A percentile compares a stretch with the other conserved stretches of the same genome.
These are phyloP conservation scores for Cephus pygmeus DNA, from an alignment of 2,888 invertebrate genomes.

Conservation along the genomic window DNA sequence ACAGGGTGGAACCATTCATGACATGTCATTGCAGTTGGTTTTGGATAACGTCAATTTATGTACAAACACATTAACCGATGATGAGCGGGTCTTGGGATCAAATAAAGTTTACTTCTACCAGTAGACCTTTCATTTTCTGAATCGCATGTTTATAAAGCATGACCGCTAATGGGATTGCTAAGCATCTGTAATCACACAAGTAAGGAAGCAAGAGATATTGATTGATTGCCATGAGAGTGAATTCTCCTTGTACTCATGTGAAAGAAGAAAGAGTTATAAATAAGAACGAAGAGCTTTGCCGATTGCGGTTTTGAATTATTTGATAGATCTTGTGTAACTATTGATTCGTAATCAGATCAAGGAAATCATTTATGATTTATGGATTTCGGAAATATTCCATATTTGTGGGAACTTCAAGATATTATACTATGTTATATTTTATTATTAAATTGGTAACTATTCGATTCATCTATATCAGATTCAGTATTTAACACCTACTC, in stretches of 20 bases:
- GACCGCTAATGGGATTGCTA: slow-evolving; percentile 17
- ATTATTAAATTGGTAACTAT: neutral
- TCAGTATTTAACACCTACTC: slow-evolving; percentile 23
- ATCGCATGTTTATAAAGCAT: slow-evolving; percentile 21
- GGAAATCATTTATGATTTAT: neutral
- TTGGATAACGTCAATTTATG: slow-evolving; percentile 5
- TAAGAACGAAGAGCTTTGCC: neutral
- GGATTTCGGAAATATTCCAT: neutral
- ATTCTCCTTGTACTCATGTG: neutral
- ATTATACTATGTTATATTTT: neutral
- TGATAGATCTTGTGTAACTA: neutral
- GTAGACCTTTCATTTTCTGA: neutral
- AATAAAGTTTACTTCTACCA: neutral
- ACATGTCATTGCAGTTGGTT: neutral
- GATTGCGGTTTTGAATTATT: neutral
- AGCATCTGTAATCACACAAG: slow-evolving; percentile 15
- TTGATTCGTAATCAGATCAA: neutral
- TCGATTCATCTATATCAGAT: neutral
- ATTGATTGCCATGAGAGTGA: neutral
- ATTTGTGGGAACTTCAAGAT: neutral
- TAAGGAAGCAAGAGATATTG: slow-evolving; percentile 2
- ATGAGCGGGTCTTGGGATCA: neutral
- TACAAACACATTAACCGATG: neutral
- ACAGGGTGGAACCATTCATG: slow-evolving; percentile 20
- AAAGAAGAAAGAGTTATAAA: neutral